Evolutionary conservation across 2,113 vertebrate species (phyloP).

Genomic region (Bujurquina vittata): DNA sequence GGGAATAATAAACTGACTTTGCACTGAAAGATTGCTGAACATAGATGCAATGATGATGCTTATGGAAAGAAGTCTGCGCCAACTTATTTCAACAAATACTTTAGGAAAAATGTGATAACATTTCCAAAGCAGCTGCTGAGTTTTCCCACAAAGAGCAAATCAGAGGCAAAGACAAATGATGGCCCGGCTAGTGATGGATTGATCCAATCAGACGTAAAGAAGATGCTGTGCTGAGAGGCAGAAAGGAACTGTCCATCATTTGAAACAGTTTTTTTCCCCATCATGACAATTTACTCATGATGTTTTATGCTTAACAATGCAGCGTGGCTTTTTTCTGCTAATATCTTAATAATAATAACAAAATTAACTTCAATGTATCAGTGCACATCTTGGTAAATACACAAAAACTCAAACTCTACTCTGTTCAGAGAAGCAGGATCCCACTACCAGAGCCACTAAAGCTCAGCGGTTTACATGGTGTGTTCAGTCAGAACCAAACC

Average conservation of each 20-base stretch:
- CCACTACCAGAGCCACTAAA: background rate
- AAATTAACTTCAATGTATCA: background rate
- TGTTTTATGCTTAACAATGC: background rate
- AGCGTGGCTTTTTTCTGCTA: background rate
- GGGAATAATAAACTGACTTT: background rate
- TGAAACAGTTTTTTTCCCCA: background rate
- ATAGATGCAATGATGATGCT: background rate
- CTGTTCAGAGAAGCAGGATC: background rate
- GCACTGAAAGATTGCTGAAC: background rate
- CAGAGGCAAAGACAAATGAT: background rate
- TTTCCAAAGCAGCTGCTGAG: background rate
- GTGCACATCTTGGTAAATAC: background rate
- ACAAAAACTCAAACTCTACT: background rate
- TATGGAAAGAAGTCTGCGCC: background rate
- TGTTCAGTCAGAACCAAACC: background rate
- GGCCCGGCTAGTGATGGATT: background rate
- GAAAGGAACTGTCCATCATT: background rate
- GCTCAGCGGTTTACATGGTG: background rate
- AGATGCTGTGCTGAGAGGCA: background rate
- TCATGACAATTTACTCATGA: background rate
- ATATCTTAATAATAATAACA: background rate
- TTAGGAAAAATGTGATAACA: background rate
- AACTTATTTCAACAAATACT: background rate
- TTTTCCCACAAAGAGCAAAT: constrained; percentile 3
- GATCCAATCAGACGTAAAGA: background rate